A percentile compares a stretch with the other conserved stretches of the same genome.
Conservation (phyloP, 2,888 invertebrate genomes). For the Stratiomys singularior region DNA sequence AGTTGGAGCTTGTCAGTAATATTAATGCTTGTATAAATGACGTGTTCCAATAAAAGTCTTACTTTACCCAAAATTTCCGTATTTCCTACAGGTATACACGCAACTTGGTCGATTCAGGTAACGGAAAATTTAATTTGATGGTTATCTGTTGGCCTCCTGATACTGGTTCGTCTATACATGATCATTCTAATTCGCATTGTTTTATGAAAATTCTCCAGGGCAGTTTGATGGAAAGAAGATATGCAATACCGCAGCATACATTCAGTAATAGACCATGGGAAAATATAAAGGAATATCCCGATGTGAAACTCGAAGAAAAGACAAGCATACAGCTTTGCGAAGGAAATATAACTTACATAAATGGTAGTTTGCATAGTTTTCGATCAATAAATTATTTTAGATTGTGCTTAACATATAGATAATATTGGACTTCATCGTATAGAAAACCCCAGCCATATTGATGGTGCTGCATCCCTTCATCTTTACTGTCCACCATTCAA, state of each 20-base stretch:
- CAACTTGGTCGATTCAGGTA: constrained; percentile 94
- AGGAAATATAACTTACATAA: constrained; percentile 93
- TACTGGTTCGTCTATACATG: constrained; percentile 94
- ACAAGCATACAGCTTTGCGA: constrained; percentile 73
- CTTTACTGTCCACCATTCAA: constrained; percentile 95
- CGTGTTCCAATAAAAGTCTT: too few relatives aligned
- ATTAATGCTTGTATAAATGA: too few relatives aligned
- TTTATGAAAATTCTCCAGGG: constrained; percentile 96
- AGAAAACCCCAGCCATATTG: constrained; percentile 90
- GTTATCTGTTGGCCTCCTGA: constrained; percentile 98
- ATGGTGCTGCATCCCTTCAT: constrained; percentile 91
- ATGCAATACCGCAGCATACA: constrained; percentile 55
- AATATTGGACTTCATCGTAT: constrained; percentile 94
- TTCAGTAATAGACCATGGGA: constrained; percentile 39
- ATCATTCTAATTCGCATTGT: constrained; percentile 96
- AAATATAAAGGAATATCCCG: constrained; percentile 50
- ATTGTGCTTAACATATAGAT: constrained; percentile 70
- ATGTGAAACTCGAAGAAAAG: constrained; percentile 72
- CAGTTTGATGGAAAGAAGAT: constrained; percentile 79
- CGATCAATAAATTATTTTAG: constrained; percentile 29
- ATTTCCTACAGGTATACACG: constrained; percentile 82
- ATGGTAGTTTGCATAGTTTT: constrained; percentile 72
- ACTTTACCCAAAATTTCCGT: too few relatives aligned
- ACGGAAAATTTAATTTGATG: constrained; percentile 97
- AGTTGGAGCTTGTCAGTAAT: too few relatives aligned